Conservation (phyloP, 2,113 vertebrate species). For the Trinectes maculatus region DNA sequence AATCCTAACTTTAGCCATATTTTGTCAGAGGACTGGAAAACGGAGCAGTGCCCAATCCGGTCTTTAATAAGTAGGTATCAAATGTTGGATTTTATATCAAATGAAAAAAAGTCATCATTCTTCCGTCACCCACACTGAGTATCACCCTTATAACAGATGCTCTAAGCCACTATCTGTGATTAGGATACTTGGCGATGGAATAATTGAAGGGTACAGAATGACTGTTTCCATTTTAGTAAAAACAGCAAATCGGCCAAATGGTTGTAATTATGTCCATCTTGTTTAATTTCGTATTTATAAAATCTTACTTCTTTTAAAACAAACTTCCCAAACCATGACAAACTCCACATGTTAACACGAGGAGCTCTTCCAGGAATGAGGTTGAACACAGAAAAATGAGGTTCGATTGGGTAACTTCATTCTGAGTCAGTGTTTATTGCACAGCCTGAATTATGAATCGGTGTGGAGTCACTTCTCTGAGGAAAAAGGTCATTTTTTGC, state of each 20-base stretch:
- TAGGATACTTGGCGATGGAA: not conserved
- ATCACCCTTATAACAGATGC: too few species aligned
- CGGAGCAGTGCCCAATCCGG: not conserved
- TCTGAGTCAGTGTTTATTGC: slow-evolving; percentile 38
- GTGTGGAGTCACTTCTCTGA: slow-evolving; percentile 15
- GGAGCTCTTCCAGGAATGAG: slow-evolving; percentile 20
- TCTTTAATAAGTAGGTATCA: not conserved
- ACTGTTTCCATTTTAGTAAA: not conserved
- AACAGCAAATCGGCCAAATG: not conserved
- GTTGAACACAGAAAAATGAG: slow-evolving; percentile 6
- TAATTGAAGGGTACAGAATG: not conserved
- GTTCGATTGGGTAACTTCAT: not conserved
- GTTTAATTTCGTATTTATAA: slow-evolving; percentile 10
- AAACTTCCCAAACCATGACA: not conserved
- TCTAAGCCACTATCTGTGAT: not conserved
- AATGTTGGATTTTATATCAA: not conserved
- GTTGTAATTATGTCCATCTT: not conserved
- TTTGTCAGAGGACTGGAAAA: not conserved
- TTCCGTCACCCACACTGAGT: not conserved
- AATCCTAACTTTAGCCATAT: slow-evolving; percentile 14
- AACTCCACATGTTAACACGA: slow-evolving; percentile 8
- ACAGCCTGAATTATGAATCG: slow-evolving; percentile 31
- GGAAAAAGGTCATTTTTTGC: slow-evolving; percentile 45
- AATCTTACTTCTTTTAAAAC: too few species aligned
- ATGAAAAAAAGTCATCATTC: not conserved